Conservation (phyloP, 2,888 invertebrate species). For the Phlogophora meticulosa region DNA sequence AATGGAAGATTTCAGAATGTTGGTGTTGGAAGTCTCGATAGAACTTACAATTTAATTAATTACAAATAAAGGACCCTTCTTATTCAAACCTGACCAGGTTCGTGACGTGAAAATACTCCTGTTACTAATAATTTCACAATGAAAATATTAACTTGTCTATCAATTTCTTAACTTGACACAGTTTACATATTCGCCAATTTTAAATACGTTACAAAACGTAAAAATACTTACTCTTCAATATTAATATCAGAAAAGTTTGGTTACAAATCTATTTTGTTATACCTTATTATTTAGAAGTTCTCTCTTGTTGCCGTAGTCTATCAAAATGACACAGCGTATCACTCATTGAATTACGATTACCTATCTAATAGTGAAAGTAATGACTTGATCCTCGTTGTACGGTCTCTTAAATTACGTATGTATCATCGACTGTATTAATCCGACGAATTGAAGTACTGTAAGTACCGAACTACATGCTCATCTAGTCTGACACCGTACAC, state of each 20-base stretch:
- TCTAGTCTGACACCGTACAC: conserved; percentile 82
- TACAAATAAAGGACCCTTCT: conserved; percentile 21
- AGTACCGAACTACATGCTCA: conserved; percentile 81
- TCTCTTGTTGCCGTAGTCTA: conserved; percentile 55
- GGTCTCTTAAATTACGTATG: conserved; percentile 74
- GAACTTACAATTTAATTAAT: conserved; percentile 15
- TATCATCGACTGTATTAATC: conserved; percentile 67
- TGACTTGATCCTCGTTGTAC: conserved; percentile 71
- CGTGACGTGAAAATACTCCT: conserved; percentile 10
- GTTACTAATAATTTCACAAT: conserved; percentile 22
- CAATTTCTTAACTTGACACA: conserved; percentile 41
- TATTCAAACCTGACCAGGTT: conserved; percentile 9
- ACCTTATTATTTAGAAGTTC: conserved; percentile 51
- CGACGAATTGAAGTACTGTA: conserved; percentile 74
- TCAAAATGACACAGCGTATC: conserved; percentile 33
- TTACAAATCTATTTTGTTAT: conserved; percentile 52
- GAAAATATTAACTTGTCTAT: conserved; percentile 24
- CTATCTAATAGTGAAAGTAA: conserved; percentile 54
- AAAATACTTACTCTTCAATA: conserved; percentile 60
- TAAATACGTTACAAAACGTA: conserved; percentile 54
- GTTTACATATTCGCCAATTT: conserved; percentile 42
- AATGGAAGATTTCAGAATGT: conserved; percentile 20
- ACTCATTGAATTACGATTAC: conserved; percentile 42
- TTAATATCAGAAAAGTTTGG: conserved; percentile 52
- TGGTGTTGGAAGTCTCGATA: conserved; percentile 21